phyloP scores from a whole-genome alignment of 2,888 invertebrate genomes.

The Charanyca ferruginea region DNA sequence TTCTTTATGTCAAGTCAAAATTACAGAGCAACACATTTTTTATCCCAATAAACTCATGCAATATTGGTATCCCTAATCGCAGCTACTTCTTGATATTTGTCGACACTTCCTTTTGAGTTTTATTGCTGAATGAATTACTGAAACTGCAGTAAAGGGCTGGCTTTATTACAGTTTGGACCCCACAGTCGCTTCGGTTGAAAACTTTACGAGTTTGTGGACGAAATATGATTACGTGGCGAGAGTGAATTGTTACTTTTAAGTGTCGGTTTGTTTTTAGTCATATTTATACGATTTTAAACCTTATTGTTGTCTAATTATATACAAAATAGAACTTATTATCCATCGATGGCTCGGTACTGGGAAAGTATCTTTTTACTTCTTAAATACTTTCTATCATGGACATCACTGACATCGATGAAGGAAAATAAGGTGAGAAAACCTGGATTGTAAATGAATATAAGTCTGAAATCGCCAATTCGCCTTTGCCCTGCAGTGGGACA shows the following conservation, averaged over 20 bases:
- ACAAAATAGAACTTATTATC: too few relatives aligned
- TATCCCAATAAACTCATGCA: neutral
- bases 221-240: conserved; percentile 49
- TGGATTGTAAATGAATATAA: too few relatives aligned
- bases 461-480: too few relatives aligned
- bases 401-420: too few relatives aligned
- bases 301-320: neutral
- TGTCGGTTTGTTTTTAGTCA: conserved; percentile 3
- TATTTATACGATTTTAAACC: neutral
- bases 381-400: too few relatives aligned
- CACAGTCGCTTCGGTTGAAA: conserved; percentile 41
- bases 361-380: too few relatives aligned
- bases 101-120: conserved; percentile 64
- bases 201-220: conserved; percentile 50
- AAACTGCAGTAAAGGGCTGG: conserved; percentile 66
- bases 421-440: too few relatives aligned
- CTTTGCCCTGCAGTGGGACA: too few relatives aligned
- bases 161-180: conserved; percentile 60
- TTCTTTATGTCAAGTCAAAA: too few relatives aligned
- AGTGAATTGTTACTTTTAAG: conserved; percentile 35
- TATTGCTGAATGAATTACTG: conserved; percentile 64
- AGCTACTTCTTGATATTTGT: conserved; percentile 62
- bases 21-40: too few relatives aligned
- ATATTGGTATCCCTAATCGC: conserved; percentile 35
- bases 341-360: too few relatives aligned